phyloP scores from a whole-genome alignment of 2,797 vertebrate genomes.

The Phylloscopus collybita region DNA sequence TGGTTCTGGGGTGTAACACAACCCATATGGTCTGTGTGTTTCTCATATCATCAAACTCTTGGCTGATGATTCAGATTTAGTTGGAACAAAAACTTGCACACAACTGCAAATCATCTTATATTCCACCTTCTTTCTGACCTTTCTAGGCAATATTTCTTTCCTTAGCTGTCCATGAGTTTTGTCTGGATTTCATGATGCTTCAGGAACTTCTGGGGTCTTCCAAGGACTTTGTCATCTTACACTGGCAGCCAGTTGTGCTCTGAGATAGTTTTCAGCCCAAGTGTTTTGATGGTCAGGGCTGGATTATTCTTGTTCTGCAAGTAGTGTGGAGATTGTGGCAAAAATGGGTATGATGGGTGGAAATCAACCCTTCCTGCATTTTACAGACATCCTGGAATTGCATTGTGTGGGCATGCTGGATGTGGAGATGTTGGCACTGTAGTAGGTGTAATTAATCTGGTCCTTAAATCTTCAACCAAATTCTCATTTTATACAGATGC shows the following conservation, averaged over 20 bases:
- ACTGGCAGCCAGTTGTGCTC: background rate
- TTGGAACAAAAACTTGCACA: background rate
- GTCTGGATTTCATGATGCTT: background rate
- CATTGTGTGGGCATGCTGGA: rapidly evolving
- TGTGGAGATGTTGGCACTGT: background rate
- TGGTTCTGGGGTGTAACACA: background rate
- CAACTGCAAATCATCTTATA: background rate
- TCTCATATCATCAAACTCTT: background rate
- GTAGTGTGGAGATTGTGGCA: background rate
- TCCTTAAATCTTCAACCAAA: background rate
- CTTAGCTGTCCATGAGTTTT: background rate
- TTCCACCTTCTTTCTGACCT: background rate
- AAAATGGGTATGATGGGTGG: background rate
- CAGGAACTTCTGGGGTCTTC: background rate
- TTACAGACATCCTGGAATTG: background rate
- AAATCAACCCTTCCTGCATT: background rate
- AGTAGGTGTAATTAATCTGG: background rate
- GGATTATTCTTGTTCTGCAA: background rate
- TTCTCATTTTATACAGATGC: background rate
- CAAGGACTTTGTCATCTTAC: background rate
- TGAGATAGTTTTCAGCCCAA: background rate
- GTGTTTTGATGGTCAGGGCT: background rate
- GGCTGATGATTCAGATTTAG: background rate
- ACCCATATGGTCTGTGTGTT: background rate
- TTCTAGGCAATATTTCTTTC: background rate